Conservation (phyloP, 2,888 invertebrate genomes). For the Macaria notata region DNA sequence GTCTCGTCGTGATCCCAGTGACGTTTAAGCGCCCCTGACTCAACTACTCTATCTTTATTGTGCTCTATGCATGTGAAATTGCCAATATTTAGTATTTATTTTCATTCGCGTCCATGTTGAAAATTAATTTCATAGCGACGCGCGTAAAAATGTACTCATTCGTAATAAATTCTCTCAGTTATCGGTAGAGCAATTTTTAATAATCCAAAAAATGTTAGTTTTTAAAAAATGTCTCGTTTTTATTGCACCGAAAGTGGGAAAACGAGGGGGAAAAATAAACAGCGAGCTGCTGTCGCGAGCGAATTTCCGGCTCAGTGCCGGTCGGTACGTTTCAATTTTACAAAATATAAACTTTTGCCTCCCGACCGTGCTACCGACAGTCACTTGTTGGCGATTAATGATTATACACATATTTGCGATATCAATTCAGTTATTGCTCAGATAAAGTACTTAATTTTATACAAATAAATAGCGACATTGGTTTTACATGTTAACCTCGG, state of each 20-base stretch:
- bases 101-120: conserved; percentile 16
- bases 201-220: conserved; percentile 36
- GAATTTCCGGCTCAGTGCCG: conserved; percentile 67
- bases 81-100: not conserved
- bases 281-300: conserved; percentile 49
- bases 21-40: not conserved
- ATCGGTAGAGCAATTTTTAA: conserved; percentile 5
- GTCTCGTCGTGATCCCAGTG: conserved; percentile 22
- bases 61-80: conserved; percentile 1
- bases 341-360: conserved; percentile 56
- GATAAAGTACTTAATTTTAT: too few species aligned
- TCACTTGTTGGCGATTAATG: conserved; percentile 41
- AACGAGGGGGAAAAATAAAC: conserved; percentile 58
- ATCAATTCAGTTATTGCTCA: not conserved
- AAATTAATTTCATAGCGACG: conserved; percentile 8
- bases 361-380: conserved; percentile 43
- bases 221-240: conserved; percentile 49
- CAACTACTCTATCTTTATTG: conserved; percentile 9
- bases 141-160: not conserved
- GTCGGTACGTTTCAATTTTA: conserved; percentile 64
- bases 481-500: too few species aligned
- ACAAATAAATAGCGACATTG: too few species aligned
- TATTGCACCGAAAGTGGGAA: conserved; percentile 59
- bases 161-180: not conserved
- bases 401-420: conserved; percentile 19